These are phyloP conservation scores for Siniperca knerii DNA, from an alignment of 2,113 vertebrate species.

Conservation along the genomic window DNA sequence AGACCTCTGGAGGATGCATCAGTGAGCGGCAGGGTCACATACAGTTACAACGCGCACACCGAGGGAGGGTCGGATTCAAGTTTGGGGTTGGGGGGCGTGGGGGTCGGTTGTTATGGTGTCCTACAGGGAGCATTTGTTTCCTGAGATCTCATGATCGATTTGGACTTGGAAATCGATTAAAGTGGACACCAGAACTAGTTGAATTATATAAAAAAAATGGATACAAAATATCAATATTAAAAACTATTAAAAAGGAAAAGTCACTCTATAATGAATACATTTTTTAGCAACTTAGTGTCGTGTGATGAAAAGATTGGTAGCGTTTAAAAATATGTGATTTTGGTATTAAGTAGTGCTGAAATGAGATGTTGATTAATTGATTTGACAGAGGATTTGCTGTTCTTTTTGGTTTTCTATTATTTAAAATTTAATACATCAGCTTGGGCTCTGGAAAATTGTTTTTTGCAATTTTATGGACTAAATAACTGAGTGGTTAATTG, in stretches of 20 bases:
- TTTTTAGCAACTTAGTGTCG: not conserved
- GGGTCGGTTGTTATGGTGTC: constrained; percentile 4
- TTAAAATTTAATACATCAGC: not conserved
- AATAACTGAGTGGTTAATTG: not conserved
- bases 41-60: constrained; percentile 51
- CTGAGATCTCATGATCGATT: constrained; percentile 28
- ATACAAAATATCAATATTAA: not conserved
- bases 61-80: constrained; percentile 59
- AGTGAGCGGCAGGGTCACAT: constrained; percentile 71
- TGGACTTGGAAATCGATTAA: constrained; percentile 40
- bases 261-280: not conserved
- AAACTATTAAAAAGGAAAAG: not conserved
- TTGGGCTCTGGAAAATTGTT: not conserved
- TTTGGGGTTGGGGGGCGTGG: constrained; percentile 37
- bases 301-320: not conserved
- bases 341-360: not conserved
- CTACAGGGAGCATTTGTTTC: constrained; percentile 44
- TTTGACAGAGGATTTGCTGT: not conserved
- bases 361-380: not conserved
- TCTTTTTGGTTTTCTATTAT: not conserved
- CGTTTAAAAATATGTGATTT: not conserved
- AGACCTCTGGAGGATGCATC: constrained; percentile 78
- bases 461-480: not conserved
- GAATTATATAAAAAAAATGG: not conserved
- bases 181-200: not conserved